Evolutionary conservation across 2,113 vertebrate species (phyloP).

Genomic region (Entelurus aequoreus): DNA sequence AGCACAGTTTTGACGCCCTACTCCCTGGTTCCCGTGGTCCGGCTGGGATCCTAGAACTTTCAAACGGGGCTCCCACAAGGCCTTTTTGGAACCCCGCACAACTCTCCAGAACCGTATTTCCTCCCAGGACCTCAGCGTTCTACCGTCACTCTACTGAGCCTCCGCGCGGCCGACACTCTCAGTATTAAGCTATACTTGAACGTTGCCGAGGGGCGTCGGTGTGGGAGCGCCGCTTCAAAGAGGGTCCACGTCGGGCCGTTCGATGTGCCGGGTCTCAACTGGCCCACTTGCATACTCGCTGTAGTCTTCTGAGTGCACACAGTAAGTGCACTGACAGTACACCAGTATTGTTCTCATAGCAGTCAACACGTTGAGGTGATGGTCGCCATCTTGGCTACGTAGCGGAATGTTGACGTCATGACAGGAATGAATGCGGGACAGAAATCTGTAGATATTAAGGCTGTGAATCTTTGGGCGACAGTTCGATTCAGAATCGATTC

Average conservation of each 20-base stretch:
- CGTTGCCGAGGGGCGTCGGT: slow-evolving; percentile 10
- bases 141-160: slow-evolving; percentile 3
- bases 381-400: too few relatives aligned
- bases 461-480: too few relatives aligned
- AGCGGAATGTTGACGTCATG: too few relatives aligned
- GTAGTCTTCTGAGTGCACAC: too few relatives aligned
- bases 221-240: slow-evolving; percentile 54
- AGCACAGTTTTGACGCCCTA: not conserved
- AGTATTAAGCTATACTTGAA: slow-evolving; percentile 15
- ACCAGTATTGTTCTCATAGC: too few relatives aligned
- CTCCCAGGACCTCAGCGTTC: not conserved
- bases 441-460: too few relatives aligned
- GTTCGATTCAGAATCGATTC: too few relatives aligned
- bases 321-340: too few relatives aligned
- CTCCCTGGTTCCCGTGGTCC: not conserved
- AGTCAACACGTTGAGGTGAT: too few relatives aligned
- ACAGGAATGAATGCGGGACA: too few relatives aligned
- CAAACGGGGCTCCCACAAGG: slow-evolving; percentile 50
- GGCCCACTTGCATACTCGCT: too few relatives aligned
- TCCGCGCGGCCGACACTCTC: not conserved
- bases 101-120: slow-evolving; percentile 4
- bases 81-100: slow-evolving; percentile 27
- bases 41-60: slow-evolving; percentile 4
- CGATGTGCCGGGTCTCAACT: not conserved
- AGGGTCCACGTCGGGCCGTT: slow-evolving; percentile 32